Base-by-base conservation (phyloP, 2,797 vertebrate species). In the Melanotaenia maccullochi region DNA sequence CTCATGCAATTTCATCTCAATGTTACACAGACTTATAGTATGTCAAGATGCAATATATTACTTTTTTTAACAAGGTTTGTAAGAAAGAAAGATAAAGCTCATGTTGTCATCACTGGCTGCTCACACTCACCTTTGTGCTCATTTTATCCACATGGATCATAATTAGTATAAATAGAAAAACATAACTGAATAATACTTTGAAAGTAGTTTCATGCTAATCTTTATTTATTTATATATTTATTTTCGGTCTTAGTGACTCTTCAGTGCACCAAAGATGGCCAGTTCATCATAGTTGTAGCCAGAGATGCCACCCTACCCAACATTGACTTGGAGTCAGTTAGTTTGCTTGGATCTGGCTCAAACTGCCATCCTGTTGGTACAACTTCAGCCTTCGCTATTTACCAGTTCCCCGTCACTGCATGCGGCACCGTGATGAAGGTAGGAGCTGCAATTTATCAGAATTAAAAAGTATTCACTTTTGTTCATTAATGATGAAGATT, bases 181-280 rank as follows among this genome's bases (percentile, higher is more conserved):
- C 18, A 47, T n/a, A 2, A 20, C 1, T 20, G 18, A 47, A 47
- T 5, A 20, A 18, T 1, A 44, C 16, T 44, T 44, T 20, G 0
- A 47, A 47, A 22, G 14, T 49, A 28, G 4, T 22, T 20, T 12
- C 69, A 3, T 0, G 13, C 16, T 38, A 1, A 2, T 73, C 24
- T 69, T 65, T 14, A n/a, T 33, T 2, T 56, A 38, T 70, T 57
- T 44, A 9, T 14, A 4, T 16, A 20, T 44, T 3, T 42, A 25
- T 68, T 66, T 4, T 76, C 76, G 13, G 66, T 68, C 5, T 42
- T 33, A 87, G 87, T 94, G 77, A 94, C 93, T 71, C 86, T 94
- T 57, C 92, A 94, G 79, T 94, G 93, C 71, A 94, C 92, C 73
- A 87, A 88, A 68, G 89, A 90, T 36, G 93, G 59, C n/a, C 88